These are phyloP conservation scores for Cossypha dichroa DNA, from an alignment of 2,797 vertebrate species.

Conservation along the genomic window DNA sequence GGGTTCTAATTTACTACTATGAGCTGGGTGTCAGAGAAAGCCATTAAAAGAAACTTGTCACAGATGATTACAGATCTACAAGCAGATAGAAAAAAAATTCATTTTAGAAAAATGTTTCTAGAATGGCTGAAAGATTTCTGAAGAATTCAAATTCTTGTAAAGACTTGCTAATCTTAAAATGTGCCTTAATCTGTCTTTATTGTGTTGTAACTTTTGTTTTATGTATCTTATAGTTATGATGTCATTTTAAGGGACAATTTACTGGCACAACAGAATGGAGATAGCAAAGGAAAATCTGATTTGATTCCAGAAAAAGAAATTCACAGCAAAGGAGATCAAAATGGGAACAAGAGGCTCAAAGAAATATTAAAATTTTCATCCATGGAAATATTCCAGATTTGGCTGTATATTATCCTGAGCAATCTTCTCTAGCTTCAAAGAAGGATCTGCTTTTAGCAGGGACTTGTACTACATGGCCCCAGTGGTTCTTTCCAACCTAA, in stretches of 20 bases:
- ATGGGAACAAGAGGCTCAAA: neutral
- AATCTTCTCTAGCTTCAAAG: conserved; percentile 28
- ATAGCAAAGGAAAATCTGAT: neutral
- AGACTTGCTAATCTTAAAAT: neutral
- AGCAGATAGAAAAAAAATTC: neutral
- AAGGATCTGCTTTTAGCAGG: neutral
- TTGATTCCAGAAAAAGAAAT: neutral
- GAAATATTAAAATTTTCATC: conserved; percentile 25
- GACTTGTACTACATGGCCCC: neutral
- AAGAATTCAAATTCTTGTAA: neutral
- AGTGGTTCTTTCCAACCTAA: neutral
- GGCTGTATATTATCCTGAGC: neutral
- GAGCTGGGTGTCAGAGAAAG: neutral
- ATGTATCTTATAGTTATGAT: neutral
- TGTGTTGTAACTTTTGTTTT: neutral
- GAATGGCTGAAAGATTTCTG: neutral
- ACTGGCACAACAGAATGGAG: neutral
- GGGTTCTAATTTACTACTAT: neutral
- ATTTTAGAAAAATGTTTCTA: neutral
- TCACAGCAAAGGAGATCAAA: neutral
- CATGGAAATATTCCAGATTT: conserved; percentile 13
- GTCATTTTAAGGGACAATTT: neutral
- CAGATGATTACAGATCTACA: neutral
- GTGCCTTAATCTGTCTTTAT: neutral
- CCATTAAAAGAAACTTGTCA: neutral